A percentile compares a stretch with the other conserved stretches of the same genome.
phyloP scores from a whole-genome alignment of 2,888 invertebrate species.

The Tiliacea citrago region DNA sequence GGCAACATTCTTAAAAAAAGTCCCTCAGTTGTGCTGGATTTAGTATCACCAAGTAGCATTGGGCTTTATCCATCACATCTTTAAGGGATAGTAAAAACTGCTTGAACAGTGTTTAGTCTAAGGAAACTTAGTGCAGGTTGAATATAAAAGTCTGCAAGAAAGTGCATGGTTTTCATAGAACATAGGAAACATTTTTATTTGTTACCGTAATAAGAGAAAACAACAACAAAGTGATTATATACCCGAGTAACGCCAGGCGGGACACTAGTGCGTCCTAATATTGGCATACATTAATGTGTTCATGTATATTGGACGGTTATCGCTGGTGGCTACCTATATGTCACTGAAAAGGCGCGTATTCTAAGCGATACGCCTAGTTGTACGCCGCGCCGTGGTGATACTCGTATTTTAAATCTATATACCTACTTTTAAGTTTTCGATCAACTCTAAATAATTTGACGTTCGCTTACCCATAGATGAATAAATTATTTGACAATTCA shows the following conservation, averaged over 20 bases:
- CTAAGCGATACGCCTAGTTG: slow-evolving; percentile 1
- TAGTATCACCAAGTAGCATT: too few relatives aligned
- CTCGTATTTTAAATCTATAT: neutral
- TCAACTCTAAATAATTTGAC: neutral
- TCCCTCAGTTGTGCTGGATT: neutral
- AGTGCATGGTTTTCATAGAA: neutral
- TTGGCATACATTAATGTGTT: slow-evolving; percentile 28
- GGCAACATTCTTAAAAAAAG: too few relatives aligned
- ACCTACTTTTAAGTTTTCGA: neutral
- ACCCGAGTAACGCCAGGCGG: slow-evolving; percentile 6
- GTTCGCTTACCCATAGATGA: neutral
- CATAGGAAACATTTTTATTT: too few relatives aligned
- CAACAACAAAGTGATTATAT: neutral
- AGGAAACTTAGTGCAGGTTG: neutral
- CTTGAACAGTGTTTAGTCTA: too few relatives aligned
- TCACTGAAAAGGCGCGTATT: slow-evolving; percentile 57
- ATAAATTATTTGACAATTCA: neutral
- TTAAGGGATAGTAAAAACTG: neutral
- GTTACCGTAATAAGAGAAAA: neutral
- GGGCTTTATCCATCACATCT: neutral
- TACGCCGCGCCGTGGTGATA: neutral
- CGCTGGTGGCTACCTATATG: slow-evolving; percentile 48
- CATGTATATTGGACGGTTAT: slow-evolving; percentile 48
- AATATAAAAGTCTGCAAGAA: too few relatives aligned
- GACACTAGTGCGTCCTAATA: slow-evolving; percentile 15